Evolutionary conservation across 2,113 vertebrate species (phyloP), one percentile per base, ranked within the genome.

Genomic region (Spheniscus mendiculus): DNA sequence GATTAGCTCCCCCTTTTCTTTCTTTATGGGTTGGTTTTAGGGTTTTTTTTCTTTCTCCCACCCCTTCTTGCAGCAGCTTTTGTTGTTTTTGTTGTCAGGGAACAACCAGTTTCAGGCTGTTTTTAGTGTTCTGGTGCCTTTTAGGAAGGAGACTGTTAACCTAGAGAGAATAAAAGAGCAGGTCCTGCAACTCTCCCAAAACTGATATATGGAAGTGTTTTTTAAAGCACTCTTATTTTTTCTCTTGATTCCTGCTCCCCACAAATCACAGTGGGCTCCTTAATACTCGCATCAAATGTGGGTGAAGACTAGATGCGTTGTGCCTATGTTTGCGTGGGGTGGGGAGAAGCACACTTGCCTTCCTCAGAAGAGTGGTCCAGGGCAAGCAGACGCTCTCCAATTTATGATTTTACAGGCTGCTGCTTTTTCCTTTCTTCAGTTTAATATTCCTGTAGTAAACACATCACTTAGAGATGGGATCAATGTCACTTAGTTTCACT

Each of bases 1-100:
- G 58, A 78, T 95, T 96, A 91, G 40, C 90, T 97, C 56, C 92
- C 76, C 36, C 40, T 89, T 85, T 86, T 87, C 69, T 80, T 92
- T 91, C n/a, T 92, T 89, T 91, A 50, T 56, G 44, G 12, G 30
- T 65, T 89, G 76, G 29, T 50, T 91, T 86, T 73, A 36, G 36
- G 7, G 5, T 7, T 61, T 9, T 53, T 42, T 77, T 40, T 73
- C 47, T 83, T 92, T 89, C 59, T 73, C 38, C 65, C 77, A 79
- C 69, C n/a, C 15, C 53, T 73, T 96, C 55, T 79, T 52, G 52
- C 36, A 87, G 87, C 73, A 83, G 91, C 71, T 97, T 96, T 96
- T 92, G 77, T 96, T 89, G 58, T 42, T 92, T 21, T 79, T 81
- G 23, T 83, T 45, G n/a, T 86, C 74, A 34, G 71, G n/a, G 70